phyloP scores from a whole-genome alignment of 2,113 vertebrate species.

The Ptilorrhoa leucosticta region DNA sequence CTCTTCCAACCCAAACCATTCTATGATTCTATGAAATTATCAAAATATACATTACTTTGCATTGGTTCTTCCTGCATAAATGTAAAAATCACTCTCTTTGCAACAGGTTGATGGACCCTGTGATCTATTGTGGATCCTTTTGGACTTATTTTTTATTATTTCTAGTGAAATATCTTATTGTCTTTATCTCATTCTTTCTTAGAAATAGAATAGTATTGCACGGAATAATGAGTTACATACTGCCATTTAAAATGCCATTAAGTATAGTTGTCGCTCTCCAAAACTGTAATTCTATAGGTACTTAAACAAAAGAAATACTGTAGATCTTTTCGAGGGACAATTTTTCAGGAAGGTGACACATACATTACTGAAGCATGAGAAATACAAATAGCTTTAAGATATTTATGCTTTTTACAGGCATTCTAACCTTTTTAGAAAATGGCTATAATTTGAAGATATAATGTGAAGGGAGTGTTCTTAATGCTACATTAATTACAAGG shows the following conservation, averaged over 20 bases:
- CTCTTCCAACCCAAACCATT: neutral
- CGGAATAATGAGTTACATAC: neutral
- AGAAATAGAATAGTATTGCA: neutral
- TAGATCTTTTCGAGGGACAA: neutral
- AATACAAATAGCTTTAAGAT: constrained; percentile 53
- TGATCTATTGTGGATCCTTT: neutral
- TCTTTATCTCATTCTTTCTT: neutral
- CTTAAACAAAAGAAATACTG: constrained; percentile 21
- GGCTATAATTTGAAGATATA: constrained; percentile 54
- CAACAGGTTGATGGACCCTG: neutral
- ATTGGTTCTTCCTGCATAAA: neutral
- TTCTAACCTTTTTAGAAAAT: constrained; percentile 69
- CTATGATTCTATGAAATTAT: neutral
- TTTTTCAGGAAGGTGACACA: constrained; percentile 31
- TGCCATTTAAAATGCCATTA: neutral
- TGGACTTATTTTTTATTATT: neutral
- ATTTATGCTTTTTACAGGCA: constrained; percentile 27
- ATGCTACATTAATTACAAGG: constrained; percentile 65
- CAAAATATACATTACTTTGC: neutral
- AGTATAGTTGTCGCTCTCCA: neutral
- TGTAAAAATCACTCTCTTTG: neutral
- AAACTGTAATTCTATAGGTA: constrained; percentile 1
- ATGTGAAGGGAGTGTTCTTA: constrained; percentile 61
- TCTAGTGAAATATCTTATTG: neutral
- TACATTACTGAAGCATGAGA: constrained; percentile 8